Conservation (phyloP, 2,888 invertebrate genomes). For the Abrostola triplasia region DNA sequence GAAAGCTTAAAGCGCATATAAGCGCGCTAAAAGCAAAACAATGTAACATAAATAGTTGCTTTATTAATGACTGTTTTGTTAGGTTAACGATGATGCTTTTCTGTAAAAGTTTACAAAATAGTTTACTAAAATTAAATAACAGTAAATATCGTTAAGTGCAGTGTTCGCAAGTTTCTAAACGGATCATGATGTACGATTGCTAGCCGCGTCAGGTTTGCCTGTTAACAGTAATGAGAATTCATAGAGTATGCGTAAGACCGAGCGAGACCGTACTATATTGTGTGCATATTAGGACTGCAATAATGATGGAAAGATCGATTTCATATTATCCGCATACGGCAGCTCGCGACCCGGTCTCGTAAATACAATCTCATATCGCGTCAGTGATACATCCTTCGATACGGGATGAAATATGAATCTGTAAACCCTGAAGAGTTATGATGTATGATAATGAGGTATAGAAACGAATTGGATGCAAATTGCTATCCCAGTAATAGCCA, state of each 20-base stretch:
- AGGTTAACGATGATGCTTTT: slow-evolving; percentile 8
- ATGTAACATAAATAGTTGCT: slow-evolving; percentile 11
- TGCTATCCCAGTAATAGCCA: slow-evolving; percentile 68
- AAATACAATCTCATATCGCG: slow-evolving; percentile 79
- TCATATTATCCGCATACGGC: slow-evolving; percentile 68
- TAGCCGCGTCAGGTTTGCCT: slow-evolving; percentile 22
- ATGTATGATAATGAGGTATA: slow-evolving; percentile 74
- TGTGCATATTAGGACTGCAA: slow-evolving; percentile 65
- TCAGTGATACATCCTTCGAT: slow-evolving; percentile 81
- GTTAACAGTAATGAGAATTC: slow-evolving; percentile 46
- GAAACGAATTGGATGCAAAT: slow-evolving; percentile 62
- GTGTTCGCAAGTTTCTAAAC: slow-evolving; percentile 42
- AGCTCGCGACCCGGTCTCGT: slow-evolving; percentile 75
- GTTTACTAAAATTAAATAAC: neutral
- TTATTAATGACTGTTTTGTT: slow-evolving; percentile 15
- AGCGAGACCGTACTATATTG: slow-evolving; percentile 63
- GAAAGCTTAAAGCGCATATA: slow-evolving; percentile 1
- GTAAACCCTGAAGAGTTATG: slow-evolving; percentile 76
- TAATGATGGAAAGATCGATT: slow-evolving; percentile 70
- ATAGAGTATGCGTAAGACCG: slow-evolving; percentile 54
- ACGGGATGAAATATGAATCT: slow-evolving; percentile 82
- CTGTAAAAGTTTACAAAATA: slow-evolving; percentile 20
- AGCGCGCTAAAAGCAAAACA: slow-evolving; percentile 18
- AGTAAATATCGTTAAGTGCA: neutral
- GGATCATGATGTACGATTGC: slow-evolving; percentile 36